A percentile compares a stretch with the other conserved stretches of the same genome.
Conservation (phyloP, 2,797 vertebrate species). For the Chromis chromis region DNA sequence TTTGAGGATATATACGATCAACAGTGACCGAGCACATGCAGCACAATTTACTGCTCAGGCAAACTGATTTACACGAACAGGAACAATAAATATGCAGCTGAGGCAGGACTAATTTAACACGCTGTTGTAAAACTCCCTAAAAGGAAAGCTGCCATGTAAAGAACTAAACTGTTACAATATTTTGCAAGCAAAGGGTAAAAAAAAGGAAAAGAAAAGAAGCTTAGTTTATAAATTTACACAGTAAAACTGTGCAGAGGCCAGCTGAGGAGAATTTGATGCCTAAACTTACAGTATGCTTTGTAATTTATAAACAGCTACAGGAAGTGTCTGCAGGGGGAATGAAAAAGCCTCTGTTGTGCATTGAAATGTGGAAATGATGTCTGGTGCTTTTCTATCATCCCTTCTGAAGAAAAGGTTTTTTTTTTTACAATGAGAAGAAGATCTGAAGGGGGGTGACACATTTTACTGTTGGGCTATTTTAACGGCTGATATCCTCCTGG, state of each 20-base stretch:
- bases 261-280: slow-evolving; percentile 45
- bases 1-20: slow-evolving; percentile 3
- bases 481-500: slow-evolving; percentile 71
- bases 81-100: slow-evolving; percentile 4
- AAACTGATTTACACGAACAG: slow-evolving; percentile 24
- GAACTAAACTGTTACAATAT: slow-evolving; percentile 30
- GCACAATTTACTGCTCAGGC: slow-evolving; percentile 12
- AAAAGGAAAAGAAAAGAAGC: slow-evolving; percentile 24
- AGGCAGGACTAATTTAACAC: slow-evolving; percentile 28
- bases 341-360: slow-evolving; percentile 49
- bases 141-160: slow-evolving; percentile 33
- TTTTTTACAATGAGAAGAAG: slow-evolving; percentile 55
- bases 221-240: slow-evolving; percentile 58
- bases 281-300: slow-evolving; percentile 50
- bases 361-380: slow-evolving; percentile 69
- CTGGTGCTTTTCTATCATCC: slow-evolving; percentile 57
- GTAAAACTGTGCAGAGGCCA: slow-evolving; percentile 47
- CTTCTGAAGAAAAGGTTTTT: slow-evolving; percentile 58
- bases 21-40: not conserved
- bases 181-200: slow-evolving; percentile 39
- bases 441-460: slow-evolving; percentile 63
- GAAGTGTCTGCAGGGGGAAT: slow-evolving; percentile 48
- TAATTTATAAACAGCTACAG: slow-evolving; percentile 61
- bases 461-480: slow-evolving; percentile 68
- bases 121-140: slow-evolving; percentile 27